These are phyloP conservation scores for Spilarctia lutea DNA, from an alignment of 2,888 invertebrate species.

Conservation along the genomic window DNA sequence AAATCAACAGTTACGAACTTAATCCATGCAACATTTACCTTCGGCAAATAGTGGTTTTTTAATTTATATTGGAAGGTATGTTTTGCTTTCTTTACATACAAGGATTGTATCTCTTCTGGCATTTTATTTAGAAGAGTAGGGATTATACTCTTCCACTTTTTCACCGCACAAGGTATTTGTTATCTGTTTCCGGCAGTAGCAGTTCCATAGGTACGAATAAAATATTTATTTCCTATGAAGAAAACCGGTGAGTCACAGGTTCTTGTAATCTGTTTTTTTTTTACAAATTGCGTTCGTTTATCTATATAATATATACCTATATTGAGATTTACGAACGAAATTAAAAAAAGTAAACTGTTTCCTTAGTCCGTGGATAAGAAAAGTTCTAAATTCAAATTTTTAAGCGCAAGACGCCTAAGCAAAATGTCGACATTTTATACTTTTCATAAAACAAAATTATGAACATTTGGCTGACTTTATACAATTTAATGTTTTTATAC, in stretches of 20 bases:
- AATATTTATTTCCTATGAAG: not conserved
- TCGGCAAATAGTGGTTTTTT: too few species aligned
- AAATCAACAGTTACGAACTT: too few species aligned
- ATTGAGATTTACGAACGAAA: not conserved
- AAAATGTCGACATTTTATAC: not conserved
- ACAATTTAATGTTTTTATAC: slow-evolving; percentile 10
- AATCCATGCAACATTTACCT: too few species aligned
- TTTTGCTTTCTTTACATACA: too few species aligned
- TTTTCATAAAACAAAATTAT: slow-evolving; percentile 3
- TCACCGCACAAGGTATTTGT: too few species aligned
- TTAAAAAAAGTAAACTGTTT: not conserved
- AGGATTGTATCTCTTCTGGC: too few species aligned
- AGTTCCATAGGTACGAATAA: too few species aligned
- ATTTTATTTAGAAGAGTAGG: too few species aligned
- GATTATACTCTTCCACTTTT: too few species aligned
- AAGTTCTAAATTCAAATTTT: not conserved
- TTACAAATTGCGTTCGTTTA: not conserved
- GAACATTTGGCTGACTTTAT: slow-evolving; percentile 15
- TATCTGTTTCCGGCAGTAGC: too few species aligned
- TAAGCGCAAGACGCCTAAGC: not conserved
- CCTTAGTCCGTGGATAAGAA: not conserved
- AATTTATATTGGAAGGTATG: too few species aligned
- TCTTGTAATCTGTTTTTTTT: not conserved
- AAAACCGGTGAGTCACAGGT: not conserved
- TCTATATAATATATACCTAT: not conserved